phyloP scores from a whole-genome alignment of 2,113 vertebrate genomes.

The Labeo catla region DNA sequence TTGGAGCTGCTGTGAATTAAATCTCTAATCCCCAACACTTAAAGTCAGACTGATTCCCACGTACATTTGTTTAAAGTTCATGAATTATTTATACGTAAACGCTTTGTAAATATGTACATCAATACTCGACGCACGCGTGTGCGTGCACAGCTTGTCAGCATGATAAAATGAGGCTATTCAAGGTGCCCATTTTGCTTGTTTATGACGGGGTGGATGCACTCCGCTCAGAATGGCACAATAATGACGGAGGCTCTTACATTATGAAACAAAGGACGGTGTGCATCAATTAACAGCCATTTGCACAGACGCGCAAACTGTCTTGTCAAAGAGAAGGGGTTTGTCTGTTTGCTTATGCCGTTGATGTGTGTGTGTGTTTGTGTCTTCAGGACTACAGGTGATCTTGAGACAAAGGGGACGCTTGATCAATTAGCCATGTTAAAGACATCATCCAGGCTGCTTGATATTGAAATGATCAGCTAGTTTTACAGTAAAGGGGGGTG shows the following conservation, averaged over 20 bases:
- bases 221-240: constrained; percentile 44
- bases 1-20: neutral
- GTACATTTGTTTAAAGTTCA: constrained; percentile 34
- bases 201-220: constrained; percentile 45
- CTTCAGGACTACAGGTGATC: neutral
- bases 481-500: constrained; percentile 37
- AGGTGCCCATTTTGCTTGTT: constrained; percentile 46
- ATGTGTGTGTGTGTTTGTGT: neutral
- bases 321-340: constrained; percentile 6
- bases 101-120: constrained; percentile 31
- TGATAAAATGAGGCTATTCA: constrained; percentile 46
- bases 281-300: constrained; percentile 59
- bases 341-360: constrained; percentile 25
- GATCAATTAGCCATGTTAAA: constrained; percentile 47
- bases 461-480: constrained; percentile 55
- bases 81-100: constrained; percentile 45
- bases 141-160: constrained; percentile 30
- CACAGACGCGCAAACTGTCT: neutral
- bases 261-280: constrained; percentile 54
- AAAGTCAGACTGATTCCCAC: constrained; percentile 8
- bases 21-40: constrained; percentile 36
- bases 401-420: constrained; percentile 31
- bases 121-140: constrained; percentile 19
- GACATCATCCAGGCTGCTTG: constrained; percentile 44
- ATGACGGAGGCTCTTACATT: constrained; percentile 51